Evolutionary conservation across 1,140 invertebrate species (phyloP).

Genomic region (Homalodisca vitripennis): DNA sequence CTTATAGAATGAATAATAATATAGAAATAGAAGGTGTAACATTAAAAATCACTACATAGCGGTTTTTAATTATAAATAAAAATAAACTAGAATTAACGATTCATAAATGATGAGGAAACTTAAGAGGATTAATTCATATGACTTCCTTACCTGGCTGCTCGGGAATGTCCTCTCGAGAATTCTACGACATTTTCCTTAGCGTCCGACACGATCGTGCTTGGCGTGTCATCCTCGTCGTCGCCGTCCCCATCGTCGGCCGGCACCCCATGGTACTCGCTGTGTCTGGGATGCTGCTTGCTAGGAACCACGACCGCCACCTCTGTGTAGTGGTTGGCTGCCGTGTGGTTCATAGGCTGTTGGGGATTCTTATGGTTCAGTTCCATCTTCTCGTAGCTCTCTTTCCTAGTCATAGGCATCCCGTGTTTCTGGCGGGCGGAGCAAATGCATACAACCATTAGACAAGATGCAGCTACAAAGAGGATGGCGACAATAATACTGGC

Average conservation of each 20-base stretch:
- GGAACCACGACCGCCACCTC: constrained; percentile 48
- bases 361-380: constrained; percentile 60
- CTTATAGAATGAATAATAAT: too few species aligned
- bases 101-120: too few species aligned
- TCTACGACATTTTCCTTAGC: not conserved
- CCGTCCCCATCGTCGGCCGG: constrained; percentile 52
- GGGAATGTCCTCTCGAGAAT: not conserved
- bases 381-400: constrained; percentile 71
- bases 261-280: constrained; percentile 68
- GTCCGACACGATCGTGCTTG: constrained; percentile 37
- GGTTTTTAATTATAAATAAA: too few species aligned
- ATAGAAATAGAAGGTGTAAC: too few species aligned
- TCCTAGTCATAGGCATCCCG: constrained; percentile 40
- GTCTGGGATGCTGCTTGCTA: constrained; percentile 48
- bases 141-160: not conserved
- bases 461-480: constrained; percentile 56
- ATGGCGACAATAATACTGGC: constrained; percentile 58
- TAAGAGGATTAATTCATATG: too few species aligned
- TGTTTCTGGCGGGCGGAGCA: constrained; percentile 52
- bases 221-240: constrained; percentile 57
- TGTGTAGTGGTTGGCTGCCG: constrained; percentile 21
- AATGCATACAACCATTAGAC: constrained; percentile 60
- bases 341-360: constrained; percentile 2
- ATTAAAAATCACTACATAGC: too few species aligned
- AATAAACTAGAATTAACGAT: too few species aligned